phyloP scores from a whole-genome alignment of 2,797 vertebrate species.

The Cyprinodon diabolis region DNA sequence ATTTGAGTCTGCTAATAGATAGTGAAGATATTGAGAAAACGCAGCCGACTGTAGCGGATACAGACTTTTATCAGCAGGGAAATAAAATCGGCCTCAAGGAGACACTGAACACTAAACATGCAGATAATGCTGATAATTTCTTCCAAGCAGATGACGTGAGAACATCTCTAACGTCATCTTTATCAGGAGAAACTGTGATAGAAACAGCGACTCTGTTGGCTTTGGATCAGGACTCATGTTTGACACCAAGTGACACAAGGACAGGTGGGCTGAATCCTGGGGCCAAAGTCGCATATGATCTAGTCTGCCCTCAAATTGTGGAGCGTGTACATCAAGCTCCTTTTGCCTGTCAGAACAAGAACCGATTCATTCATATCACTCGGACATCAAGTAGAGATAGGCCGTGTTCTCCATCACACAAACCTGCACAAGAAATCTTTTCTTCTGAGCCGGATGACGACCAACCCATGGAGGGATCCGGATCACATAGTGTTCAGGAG shows the following conservation, averaged over 20 bases:
- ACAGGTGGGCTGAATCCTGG: slow-evolving; percentile 28
- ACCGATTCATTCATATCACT: slow-evolving; percentile 12
- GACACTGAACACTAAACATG: slow-evolving; percentile 3
- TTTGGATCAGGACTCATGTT: slow-evolving; percentile 19
- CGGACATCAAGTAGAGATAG: slow-evolving; percentile 12
- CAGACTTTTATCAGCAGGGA: neutral
- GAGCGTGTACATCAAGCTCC: slow-evolving; percentile 62
- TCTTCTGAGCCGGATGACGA: slow-evolving; percentile 8
- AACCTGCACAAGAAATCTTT: neutral
- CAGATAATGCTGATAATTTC: slow-evolving; percentile 5
- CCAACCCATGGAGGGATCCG: neutral
- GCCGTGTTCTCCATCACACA: slow-evolving; percentile 11
- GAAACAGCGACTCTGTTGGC: slow-evolving; percentile 18
- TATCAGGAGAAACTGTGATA: slow-evolving; percentile 54
- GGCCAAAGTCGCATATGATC: slow-evolving; percentile 62
- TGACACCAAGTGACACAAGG: slow-evolving; percentile 11
- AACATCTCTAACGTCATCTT: slow-evolving; percentile 37
- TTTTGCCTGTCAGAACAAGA: slow-evolving; percentile 44
- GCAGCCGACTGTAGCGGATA: neutral
- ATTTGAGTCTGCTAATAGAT: neutral
- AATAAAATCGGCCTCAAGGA: slow-evolving; percentile 6
- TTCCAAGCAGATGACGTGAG: slow-evolving; percentile 19
- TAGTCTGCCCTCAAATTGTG: slow-evolving; percentile 65
- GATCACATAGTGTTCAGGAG: slow-evolving; percentile 18
- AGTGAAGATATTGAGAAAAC: slow-evolving; percentile 1